phyloP scores from a whole-genome alignment of 2,113 vertebrate species.

The Rousettus leschenaultii region DNA sequence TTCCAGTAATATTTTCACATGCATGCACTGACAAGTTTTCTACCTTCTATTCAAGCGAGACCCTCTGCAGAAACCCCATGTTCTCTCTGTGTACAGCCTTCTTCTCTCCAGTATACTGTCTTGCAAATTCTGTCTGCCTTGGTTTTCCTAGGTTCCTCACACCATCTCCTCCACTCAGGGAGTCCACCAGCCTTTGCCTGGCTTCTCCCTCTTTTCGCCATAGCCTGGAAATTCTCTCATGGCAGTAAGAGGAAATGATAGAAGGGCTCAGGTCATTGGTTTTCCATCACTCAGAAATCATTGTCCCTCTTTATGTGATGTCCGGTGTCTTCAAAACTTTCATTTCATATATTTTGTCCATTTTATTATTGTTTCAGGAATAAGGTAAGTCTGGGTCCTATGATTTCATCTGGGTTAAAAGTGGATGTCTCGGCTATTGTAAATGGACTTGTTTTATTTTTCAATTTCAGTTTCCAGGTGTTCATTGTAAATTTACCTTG shows the following conservation, averaged over 20 bases:
- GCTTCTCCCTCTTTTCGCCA: not conserved
- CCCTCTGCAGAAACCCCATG: not conserved
- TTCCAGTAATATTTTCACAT: not conserved
- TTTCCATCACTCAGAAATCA: not conserved
- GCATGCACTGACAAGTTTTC: not conserved
- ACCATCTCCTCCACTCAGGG: not conserved
- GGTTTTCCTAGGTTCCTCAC: not conserved
- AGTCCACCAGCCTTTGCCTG: too few species aligned
- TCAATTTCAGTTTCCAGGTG: not conserved
- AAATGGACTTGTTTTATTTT: not conserved
- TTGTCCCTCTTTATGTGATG: not conserved
- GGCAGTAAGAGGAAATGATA: not conserved
- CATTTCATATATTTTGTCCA: not conserved
- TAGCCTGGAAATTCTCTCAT: not conserved
- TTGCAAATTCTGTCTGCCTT: not conserved
- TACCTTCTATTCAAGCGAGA: not conserved
- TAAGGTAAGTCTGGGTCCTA: not conserved
- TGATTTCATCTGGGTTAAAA: not conserved
- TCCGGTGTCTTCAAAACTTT: not conserved
- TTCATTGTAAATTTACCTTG: not conserved
- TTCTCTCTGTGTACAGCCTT: not conserved
- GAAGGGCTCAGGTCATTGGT: not conserved
- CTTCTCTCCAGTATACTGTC: not conserved
- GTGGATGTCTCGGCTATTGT: not conserved
- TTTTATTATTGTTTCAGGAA: not conserved